Evolutionary conservation across 2,797 vertebrate species (phyloP).

Genomic region (Acanthurus lineatus): DNA sequence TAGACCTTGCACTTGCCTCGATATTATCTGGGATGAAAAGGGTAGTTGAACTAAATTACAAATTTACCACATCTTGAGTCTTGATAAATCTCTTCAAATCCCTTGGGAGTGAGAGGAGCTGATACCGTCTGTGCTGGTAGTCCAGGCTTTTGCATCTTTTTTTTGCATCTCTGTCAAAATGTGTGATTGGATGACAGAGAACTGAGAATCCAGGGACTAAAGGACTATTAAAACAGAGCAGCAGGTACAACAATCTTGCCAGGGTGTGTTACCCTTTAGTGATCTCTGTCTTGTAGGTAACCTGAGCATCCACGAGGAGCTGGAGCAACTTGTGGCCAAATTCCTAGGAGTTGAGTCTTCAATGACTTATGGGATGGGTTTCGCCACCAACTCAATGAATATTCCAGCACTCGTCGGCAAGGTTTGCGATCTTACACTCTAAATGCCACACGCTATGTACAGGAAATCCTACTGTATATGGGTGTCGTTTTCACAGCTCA

Average conservation of each 20-base stretch:
- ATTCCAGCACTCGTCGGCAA: slow-evolving; percentile 91
- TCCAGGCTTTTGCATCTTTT: slow-evolving; percentile 25
- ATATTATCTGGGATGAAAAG: slow-evolving; percentile 47
- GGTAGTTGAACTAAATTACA: slow-evolving; percentile 47
- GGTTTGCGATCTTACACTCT: slow-evolving; percentile 62
- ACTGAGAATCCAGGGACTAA: slow-evolving; percentile 12
- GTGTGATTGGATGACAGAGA: slow-evolving; percentile 41
- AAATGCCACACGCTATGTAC: slow-evolving; percentile 3
- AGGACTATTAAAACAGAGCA: slow-evolving; percentile 18
- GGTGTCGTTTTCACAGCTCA: slow-evolving; percentile 23
- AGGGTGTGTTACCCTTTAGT: slow-evolving; percentile 28
- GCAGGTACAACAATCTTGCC: slow-evolving; percentile 22
- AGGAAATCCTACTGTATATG: slow-evolving; percentile 20
- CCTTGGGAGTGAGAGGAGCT: slow-evolving; percentile 1
- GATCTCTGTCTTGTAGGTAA: slow-evolving; percentile 85
- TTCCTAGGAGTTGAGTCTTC: slow-evolving; percentile 91
- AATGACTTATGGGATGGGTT: slow-evolving; percentile 98
- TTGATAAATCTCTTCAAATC: slow-evolving; percentile 45
- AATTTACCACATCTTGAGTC: slow-evolving; percentile 49
- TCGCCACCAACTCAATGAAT: slow-evolving; percentile 98
- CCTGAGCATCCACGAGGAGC: slow-evolving; percentile 90
- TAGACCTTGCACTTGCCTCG: slow-evolving; percentile 28
- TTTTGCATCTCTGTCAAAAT: slow-evolving; percentile 53
- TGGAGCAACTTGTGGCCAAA: slow-evolving; percentile 85
- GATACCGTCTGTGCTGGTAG: slow-evolving; percentile 4